A percentile compares a stretch with the other conserved stretches of the same genome.
These are phyloP conservation scores for Uloborus diversus DNA, from an alignment of 1,140 invertebrate genomes.

Conservation along the genomic window DNA sequence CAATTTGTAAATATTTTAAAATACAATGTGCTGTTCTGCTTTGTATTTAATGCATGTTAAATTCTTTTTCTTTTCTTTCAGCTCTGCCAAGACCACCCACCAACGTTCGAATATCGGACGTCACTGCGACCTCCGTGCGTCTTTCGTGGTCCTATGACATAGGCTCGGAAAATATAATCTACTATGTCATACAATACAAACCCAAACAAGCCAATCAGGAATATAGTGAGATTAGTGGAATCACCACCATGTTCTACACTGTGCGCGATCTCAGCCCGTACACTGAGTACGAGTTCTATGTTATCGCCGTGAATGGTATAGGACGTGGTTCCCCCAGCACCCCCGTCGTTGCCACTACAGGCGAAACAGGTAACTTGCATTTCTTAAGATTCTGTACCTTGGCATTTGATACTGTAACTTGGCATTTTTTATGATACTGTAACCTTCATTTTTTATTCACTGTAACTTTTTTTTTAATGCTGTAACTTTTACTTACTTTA, in stretches of 20 bases:
- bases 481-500: too few species aligned
- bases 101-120: constrained; percentile 89
- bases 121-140: constrained; percentile 89
- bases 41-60: too few species aligned
- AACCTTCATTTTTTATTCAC: too few species aligned
- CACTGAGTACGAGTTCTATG: constrained; percentile 96
- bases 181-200: constrained; percentile 96
- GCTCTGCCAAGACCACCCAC: constrained; percentile 88
- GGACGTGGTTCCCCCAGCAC: constrained; percentile 87
- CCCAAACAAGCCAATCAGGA: constrained; percentile 76
- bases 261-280: constrained; percentile 89
- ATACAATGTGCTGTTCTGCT: too few species aligned
- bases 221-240: constrained; percentile 82
- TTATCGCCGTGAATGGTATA: constrained; percentile 92
- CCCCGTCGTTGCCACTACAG: constrained; percentile 85
- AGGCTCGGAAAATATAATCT: constrained; percentile 80
- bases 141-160: constrained; percentile 88
- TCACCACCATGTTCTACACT: constrained; percentile 91
- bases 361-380: constrained; percentile 89
- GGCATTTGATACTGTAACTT: too few species aligned
- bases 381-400: too few species aligned
- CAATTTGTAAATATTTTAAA: too few species aligned
- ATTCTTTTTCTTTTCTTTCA: constrained; percentile 18
- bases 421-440: too few species aligned
- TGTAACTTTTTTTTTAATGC: too few species aligned